Evolutionary conservation across 1,140 invertebrate genomes (phyloP).

Genomic region (Zaprionus africanus): DNA sequence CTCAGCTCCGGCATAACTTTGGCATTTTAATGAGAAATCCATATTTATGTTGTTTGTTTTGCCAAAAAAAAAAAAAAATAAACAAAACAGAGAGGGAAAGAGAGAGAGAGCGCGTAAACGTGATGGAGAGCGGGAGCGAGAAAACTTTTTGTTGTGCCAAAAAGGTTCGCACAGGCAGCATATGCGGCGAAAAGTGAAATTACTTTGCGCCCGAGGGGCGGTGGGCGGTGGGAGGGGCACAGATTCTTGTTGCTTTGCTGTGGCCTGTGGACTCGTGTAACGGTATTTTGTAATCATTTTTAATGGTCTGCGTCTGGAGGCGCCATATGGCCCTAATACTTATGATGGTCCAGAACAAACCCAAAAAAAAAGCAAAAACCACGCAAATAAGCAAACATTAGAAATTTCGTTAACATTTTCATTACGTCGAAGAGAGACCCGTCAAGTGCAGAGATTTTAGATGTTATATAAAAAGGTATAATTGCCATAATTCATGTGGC

Average conservation of each 20-base stretch:
- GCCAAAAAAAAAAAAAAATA: slow-evolving; percentile 55
- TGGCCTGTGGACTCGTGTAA: slow-evolving; percentile 26
- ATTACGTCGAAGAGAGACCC: background rate
- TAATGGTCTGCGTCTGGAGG: slow-evolving; percentile 61
- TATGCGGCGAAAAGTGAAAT: slow-evolving; percentile 80
- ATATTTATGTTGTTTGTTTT: slow-evolving; percentile 83
- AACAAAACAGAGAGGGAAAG: slow-evolving; percentile 2
- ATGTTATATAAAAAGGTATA: background rate
- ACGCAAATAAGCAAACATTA: slow-evolving; percentile 25
- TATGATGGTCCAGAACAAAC: slow-evolving; percentile 16
- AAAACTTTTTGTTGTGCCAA: slow-evolving; percentile 39
- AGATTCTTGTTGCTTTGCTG: slow-evolving; percentile 37
- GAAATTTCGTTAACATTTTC: slow-evolving; percentile 40
- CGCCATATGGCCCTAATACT: slow-evolving; percentile 55
- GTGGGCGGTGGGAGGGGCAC: background rate
- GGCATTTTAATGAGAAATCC: slow-evolving; percentile 82
- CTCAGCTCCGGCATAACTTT: slow-evolving; percentile 66
- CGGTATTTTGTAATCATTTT: slow-evolving; percentile 77
- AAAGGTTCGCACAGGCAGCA: slow-evolving; percentile 55
- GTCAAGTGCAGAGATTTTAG: background rate
- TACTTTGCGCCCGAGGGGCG: slow-evolving; percentile 49
- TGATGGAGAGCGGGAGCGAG: background rate
- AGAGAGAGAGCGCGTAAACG: slow-evolving; percentile 11
- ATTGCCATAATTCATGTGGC: background rate
- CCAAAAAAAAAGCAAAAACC: slow-evolving; percentile 10